phyloP scores from a whole-genome alignment of 2,113 vertebrate species.

The Pardalotus punctatus region DNA sequence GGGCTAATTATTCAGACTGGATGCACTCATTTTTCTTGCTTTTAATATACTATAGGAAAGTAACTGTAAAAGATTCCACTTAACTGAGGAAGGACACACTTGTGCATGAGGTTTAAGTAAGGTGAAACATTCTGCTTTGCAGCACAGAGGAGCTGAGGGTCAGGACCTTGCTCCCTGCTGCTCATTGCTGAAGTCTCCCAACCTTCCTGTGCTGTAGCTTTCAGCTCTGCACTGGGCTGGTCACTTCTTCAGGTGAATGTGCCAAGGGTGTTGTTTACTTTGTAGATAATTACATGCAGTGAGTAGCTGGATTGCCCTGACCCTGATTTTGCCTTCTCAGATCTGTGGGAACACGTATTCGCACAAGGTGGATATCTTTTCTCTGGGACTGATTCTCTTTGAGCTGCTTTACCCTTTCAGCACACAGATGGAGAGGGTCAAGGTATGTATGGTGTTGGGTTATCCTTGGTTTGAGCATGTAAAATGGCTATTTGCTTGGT shows the following conservation, averaged over 20 bases:
- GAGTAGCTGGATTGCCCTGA: neutral
- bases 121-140: neutral
- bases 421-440: conserved; percentile 97
- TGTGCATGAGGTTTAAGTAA: neutral
- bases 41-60: neutral
- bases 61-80: neutral
- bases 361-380: conserved; percentile 99
- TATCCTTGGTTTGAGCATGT: neutral
- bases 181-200: neutral
- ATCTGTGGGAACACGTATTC: conserved; percentile 94
- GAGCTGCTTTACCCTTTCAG: conserved; percentile 94
- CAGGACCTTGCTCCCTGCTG: neutral
- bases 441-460: conserved; percentile 72
- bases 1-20: neutral
- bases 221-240: neutral
- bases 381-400: conserved; percentile 95
- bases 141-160: neutral
- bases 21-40: neutral
- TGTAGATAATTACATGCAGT: neutral
- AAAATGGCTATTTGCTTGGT: neutral
- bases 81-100: neutral
- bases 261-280: neutral
- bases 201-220: neutral
- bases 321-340: conserved; percentile 70
- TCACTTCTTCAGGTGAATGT: neutral